These are phyloP conservation scores for Sebastiscus tertius DNA, from an alignment of 2,797 vertebrate species.

Conservation along the genomic window DNA sequence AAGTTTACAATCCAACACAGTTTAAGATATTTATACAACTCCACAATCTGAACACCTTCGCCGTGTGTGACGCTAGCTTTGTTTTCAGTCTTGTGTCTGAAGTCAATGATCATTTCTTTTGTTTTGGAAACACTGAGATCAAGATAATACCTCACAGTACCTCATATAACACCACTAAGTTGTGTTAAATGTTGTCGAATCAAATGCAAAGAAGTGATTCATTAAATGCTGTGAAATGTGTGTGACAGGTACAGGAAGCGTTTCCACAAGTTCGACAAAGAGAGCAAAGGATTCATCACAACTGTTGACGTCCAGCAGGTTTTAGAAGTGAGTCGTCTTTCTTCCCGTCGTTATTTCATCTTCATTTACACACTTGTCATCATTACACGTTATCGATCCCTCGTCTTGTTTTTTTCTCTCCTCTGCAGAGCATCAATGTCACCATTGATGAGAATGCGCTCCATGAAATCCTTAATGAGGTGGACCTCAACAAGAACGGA, in stretches of 20 bases:
- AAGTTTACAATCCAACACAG: no score
- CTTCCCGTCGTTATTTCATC: neutral
- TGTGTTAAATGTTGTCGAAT: neutral
- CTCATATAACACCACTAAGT: no score
- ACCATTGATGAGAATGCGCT: constrained; percentile 94
- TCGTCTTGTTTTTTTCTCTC: neutral
- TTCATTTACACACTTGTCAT: neutral
- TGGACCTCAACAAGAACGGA: constrained; percentile 98
- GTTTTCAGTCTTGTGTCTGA: no score
- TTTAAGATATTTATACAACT: no score
- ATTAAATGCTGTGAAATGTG: neutral
- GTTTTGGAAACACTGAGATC: no score
- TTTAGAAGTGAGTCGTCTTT: constrained; percentile 83
- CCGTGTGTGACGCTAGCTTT: no score
- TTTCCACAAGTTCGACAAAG: constrained; percentile 96
- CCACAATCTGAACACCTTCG: no score
- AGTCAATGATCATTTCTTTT: no score
- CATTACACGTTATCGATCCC: neutral
- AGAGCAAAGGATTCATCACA: constrained; percentile 96
- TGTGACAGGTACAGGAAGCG: constrained; percentile 92
- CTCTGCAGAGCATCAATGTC: constrained; percentile 89
- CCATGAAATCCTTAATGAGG: constrained; percentile 96
- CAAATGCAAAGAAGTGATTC: neutral
- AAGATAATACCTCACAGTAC: no score
- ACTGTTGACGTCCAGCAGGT: constrained; percentile 94